Base-by-base conservation (phyloP, 2,797 vertebrate genomes). In the Phylloscopus collybita region DNA sequence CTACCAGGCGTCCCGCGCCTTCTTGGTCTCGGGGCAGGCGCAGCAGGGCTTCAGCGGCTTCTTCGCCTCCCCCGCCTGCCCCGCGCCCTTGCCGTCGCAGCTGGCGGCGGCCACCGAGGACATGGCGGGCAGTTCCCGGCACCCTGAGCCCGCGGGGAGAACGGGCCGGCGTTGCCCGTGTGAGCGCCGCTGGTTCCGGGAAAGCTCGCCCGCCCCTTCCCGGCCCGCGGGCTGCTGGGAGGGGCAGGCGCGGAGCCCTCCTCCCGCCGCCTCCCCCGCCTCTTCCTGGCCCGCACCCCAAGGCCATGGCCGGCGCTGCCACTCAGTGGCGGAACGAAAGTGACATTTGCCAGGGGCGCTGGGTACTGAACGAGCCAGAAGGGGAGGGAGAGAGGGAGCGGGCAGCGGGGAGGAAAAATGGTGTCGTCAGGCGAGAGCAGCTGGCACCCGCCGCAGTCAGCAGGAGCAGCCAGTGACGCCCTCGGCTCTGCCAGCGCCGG, bases 11-110 rank as follows among this genome's bases (percentile, higher is more conserved):
- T 99, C 99, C 74, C 99, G 97, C 90, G 98, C 98, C 97, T 98
- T 99, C 97, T 99, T 99, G 9, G 99, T 99, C 94, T 99, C 99
- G 1, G 99, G 99, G 95, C 99, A 99, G 50, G 99, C 99, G 49
- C 99, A 99, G 97, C 99, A 99, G 1, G 99, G 97, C 85, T 98
- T 99, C 90, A 99, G 97, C 1, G 99, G 99, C 96, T 99, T 99
- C 97, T 99, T 98, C 95, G 99, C 97, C 7, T 34, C 76, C 64
- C 13, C 30, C 44, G 69, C 36, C 76, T 92, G 86, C 57, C 36
- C 93, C 4, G 36, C n/a, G 27, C 36, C 65, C 83, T 98, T 97
- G 1, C 96, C 3, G 44, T 97, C 98, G 17, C 98, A 96, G 66
- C 98, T 98, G 64, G 76, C 90, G 19, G 91, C 92, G 3, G 67